Evolutionary conservation across 2,888 invertebrate species (phyloP), one percentile per base, ranked within the genome.

Genomic region (Orchestes rusci): DNA sequence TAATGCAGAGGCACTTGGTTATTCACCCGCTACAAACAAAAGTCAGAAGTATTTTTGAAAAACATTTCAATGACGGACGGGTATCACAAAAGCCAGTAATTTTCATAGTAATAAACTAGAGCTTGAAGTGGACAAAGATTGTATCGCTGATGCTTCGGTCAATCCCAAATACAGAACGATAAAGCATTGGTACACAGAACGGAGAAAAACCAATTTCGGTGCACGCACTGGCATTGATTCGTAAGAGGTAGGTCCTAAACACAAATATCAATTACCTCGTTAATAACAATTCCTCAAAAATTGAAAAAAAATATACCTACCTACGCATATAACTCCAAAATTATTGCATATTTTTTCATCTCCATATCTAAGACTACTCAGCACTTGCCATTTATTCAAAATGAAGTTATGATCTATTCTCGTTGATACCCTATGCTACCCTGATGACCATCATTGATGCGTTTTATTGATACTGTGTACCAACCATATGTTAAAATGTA

Each of bases 31-130:
- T 32, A 32, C 32, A 16, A 32, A 32, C 10, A 13, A 8, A n/a
- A 13, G 12, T 29, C 13, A 29, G 32, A 32, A 32, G 32, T 32
- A 15, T 32, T 32, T 32, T 32, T 3, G 32, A 32, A 32, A 32
- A 32, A 13, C 16, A 32, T 32, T 32, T 32, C 15, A 32, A 32
- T 16, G 32, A 32, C 16, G 15, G 32, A 32, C 16, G 32, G 32
- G 32, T 32, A 32, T 32, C 10, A 32, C 15, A 16, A 16, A 32
- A 16, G 32, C 32, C 16, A 16, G 15, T 32, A 32, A 32, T 32
- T 32, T 32, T 32, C 32, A 32, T 16, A 32, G 15, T 32, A 32
- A 32, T 7, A 32, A 32, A 32, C 16, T 32, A 32, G 32, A 32
- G 15, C 16, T 32, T 16, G 32, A 32, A 32, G 16, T 16, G 16